phyloP scores from a whole-genome alignment of 2,113 vertebrate genomes.

The Halcyon malimbica region DNA sequence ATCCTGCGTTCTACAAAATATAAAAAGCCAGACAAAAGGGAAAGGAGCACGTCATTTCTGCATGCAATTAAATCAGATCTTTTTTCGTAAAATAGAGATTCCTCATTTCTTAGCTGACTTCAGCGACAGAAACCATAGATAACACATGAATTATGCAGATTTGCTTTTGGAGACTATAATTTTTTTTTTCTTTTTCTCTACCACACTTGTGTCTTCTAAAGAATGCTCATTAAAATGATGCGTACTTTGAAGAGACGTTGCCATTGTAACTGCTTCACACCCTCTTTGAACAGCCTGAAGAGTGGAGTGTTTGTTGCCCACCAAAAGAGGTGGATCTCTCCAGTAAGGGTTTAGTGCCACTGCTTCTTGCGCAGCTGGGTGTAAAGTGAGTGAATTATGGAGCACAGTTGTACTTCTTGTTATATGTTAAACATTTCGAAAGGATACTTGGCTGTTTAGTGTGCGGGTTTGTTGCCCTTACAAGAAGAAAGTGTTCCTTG shows the following conservation, averaged over 20 bases:
- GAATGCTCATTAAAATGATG: background rate
- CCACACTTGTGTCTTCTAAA: background rate
- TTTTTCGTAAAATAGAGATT: background rate
- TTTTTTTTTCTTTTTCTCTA: accelerated
- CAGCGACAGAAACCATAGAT: background rate
- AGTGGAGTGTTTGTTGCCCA: background rate
- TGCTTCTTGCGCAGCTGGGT: background rate
- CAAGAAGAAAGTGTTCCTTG: background rate
- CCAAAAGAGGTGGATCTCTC: background rate
- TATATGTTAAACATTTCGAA: background rate
- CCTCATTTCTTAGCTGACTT: background rate
- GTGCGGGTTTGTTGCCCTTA: background rate
- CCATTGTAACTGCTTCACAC: background rate
- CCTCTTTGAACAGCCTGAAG: background rate
- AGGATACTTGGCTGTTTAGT: background rate
- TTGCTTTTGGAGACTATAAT: background rate
- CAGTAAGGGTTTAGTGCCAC: background rate
- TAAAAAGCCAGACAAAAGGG: too few species aligned
- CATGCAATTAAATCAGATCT: background rate
- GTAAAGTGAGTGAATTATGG: background rate
- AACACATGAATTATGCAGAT: background rate
- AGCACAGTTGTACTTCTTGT: background rate
- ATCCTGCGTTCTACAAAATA: background rate
- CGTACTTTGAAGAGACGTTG: accelerated
- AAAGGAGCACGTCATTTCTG: background rate